Evolutionary conservation across 2,888 invertebrate genomes (phyloP).

Genomic region (Tetranychus piercei): DNA sequence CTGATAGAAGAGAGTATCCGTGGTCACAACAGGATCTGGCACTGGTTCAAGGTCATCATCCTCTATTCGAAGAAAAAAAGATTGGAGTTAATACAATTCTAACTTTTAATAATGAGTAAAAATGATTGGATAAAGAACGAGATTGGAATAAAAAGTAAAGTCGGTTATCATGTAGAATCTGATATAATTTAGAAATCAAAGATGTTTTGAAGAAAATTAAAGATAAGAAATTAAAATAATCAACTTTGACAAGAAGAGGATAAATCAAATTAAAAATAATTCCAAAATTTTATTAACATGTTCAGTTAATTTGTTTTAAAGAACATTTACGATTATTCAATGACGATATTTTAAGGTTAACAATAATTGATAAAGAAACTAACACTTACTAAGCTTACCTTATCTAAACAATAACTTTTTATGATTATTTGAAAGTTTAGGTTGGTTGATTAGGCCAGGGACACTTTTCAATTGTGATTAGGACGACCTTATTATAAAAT

Average conservation of each 20-base stretch:
- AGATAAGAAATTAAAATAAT: no score
- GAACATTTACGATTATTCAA: neutral
- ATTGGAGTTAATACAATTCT: neutral
- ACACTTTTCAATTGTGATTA: neutral
- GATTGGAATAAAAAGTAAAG: neutral
- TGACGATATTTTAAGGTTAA: neutral
- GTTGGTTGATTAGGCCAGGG: slow-evolving; percentile 1
- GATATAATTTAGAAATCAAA: no score
- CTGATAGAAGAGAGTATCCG: neutral
- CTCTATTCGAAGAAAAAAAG: neutral
- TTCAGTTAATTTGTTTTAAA: neutral
- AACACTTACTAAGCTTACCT: neutral
- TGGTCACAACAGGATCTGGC: neutral
- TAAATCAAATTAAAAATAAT: neutral
- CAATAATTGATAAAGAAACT: neutral
- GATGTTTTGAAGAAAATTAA: no score
- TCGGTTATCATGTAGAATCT: no score
- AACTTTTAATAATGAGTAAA: neutral
- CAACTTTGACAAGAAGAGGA: neutral
- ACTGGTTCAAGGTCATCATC: slow-evolving; percentile 1
- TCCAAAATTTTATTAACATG: neutral
- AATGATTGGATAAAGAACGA: neutral
- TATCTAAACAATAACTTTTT: slow-evolving; percentile 1
- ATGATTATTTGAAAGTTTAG: slow-evolving; percentile 1
- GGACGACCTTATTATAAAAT: neutral